Percentiles rank a stretch among this genome's conserved stretches.
These are phyloP conservation scores for Drosophila pachea DNA, from an alignment of 1,140 invertebrate genomes.

Conservation along the genomic window DNA sequence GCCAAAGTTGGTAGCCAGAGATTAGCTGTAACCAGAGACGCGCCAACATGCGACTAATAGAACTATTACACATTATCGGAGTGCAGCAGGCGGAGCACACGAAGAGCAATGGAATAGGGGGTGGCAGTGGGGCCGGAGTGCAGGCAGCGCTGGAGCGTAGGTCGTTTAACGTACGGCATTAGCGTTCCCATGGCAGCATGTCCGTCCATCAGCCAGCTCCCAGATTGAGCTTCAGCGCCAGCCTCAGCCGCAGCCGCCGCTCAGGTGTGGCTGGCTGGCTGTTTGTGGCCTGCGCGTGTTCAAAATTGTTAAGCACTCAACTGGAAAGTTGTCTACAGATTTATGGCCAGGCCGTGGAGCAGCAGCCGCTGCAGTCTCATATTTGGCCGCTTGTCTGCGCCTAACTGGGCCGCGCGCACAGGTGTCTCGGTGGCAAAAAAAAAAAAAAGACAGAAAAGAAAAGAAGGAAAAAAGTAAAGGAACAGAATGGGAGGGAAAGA, in stretches of 20 bases:
- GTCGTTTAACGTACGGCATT: constrained; percentile 43
- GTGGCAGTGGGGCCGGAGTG: neutral
- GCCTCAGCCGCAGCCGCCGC: too few species aligned
- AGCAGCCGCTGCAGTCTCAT: constrained; percentile 22
- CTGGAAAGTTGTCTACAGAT: constrained; percentile 66
- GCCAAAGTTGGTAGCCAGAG: constrained; percentile 72
- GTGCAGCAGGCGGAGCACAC: constrained; percentile 13
- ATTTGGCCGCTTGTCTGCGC: constrained; percentile 42
- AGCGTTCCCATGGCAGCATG: constrained; percentile 53
- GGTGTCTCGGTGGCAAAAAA: constrained; percentile 47
- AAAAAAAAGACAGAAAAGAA: too few species aligned
- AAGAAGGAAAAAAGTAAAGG: too few species aligned
- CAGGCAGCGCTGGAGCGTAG: constrained; percentile 43
- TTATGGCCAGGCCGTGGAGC: constrained; percentile 52
- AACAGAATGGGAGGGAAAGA: too few species aligned
- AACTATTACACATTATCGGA: constrained; percentile 74
- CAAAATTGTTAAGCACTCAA: constrained; percentile 58
- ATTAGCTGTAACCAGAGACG: constrained; percentile 70
- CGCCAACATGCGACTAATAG: constrained; percentile 72
- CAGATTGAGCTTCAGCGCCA: constrained; percentile 35
- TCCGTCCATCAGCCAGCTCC: constrained; percentile 10
- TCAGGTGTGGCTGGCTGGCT: constrained; percentile 42
- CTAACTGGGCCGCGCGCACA: constrained; percentile 55
- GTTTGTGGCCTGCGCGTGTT: constrained; percentile 52
- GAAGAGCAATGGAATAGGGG: too few species aligned